These are phyloP conservation scores for Xyrichtys novacula DNA, from an alignment of 2,797 vertebrate species.

Conservation along the genomic window DNA sequence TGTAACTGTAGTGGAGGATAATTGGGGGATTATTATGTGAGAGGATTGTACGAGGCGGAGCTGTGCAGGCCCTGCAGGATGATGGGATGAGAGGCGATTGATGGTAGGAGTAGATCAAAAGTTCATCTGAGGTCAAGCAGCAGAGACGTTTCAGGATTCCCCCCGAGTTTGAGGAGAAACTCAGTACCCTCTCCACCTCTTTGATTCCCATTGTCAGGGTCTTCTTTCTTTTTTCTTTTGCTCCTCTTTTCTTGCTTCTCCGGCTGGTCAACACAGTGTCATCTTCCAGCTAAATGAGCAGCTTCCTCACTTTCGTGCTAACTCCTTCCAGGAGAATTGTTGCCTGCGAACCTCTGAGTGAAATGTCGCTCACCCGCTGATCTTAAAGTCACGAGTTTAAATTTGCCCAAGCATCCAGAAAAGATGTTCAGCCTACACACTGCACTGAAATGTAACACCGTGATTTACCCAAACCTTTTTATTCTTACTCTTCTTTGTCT, in stretches of 20 bases:
- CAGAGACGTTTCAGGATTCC: conserved; percentile 18
- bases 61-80: conserved; percentile 26
- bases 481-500: not conserved
- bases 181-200: not conserved
- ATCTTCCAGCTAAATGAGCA: conserved; percentile 41
- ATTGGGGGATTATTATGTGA: conserved; percentile 45
- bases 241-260: conserved; percentile 2
- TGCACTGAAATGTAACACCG: conserved; percentile 1
- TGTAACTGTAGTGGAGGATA: conserved; percentile 43
- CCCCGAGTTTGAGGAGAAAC: conserved; percentile 21
- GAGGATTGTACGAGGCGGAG: conserved; percentile 15
- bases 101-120: conserved; percentile 38
- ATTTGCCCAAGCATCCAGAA: conserved; percentile 45
- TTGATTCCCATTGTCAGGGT: not conserved
- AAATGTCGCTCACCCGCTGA: conserved; percentile 32
- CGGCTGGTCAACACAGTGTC: conserved; percentile 19
- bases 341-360: conserved; percentile 16
- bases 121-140: conserved; percentile 58
- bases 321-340: conserved; percentile 32
- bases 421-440: conserved; percentile 5
- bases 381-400: conserved; percentile 39
- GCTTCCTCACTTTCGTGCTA: conserved; percentile 14
- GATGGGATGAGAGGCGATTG: conserved; percentile 48
- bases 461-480: not conserved
- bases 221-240: conserved; percentile 4